Base-by-base conservation (phyloP, 23 tunicate species). In the Pegea sp. region DNA sequence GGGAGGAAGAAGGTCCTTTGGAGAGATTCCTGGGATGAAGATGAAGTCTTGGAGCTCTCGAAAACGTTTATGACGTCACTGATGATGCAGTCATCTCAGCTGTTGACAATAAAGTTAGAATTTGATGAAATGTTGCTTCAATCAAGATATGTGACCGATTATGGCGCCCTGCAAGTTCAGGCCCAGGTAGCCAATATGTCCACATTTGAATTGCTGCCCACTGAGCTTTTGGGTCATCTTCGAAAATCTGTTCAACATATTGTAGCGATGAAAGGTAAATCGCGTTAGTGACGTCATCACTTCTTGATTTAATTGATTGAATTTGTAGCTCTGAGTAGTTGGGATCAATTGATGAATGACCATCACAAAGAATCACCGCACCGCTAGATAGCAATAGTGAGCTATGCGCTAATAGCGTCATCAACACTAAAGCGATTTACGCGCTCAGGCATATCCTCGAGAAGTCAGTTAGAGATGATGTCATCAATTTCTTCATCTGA, bases 11-110 rank as follows among this genome's bases (percentile, higher is more conserved):
- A 71, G 5, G 95, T 84, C 0, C 49, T 68, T 3, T 84, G 95
- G 95, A 57, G 80, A 34, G 95, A 84, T 42, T 73, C 95, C 22
- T 84, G 76, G 76, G 79, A 74, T 33, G 72, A 73, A 23, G 95
- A 84, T 24, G 84, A 72, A 1, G 71, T 84, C 0, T 50, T 57
- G 20, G 57, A 67, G 26, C 24, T 64, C 29, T 66, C 84, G 32
- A 72, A 74, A 34, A 50, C 70, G 31, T 74, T 65, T 62, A 65
- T 74, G 44, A 58, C 84, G 24, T 26, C 38, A 24, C 18, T 74
- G 33, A 72, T 74, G 22, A 64, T 64, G 31, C 48, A 74, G 25
- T 71, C 64, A 3, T 57, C 80, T 18, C 34, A n/a, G 0, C 8
- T 72, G 26, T 54, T 44, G 34, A 22, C 33, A 50, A 50, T 16